A percentile compares a stretch with the other conserved stretches of the same genome.
Evolutionary conservation across 2,888 invertebrate species (phyloP).

Genomic region (Macroteleia sp.): DNA sequence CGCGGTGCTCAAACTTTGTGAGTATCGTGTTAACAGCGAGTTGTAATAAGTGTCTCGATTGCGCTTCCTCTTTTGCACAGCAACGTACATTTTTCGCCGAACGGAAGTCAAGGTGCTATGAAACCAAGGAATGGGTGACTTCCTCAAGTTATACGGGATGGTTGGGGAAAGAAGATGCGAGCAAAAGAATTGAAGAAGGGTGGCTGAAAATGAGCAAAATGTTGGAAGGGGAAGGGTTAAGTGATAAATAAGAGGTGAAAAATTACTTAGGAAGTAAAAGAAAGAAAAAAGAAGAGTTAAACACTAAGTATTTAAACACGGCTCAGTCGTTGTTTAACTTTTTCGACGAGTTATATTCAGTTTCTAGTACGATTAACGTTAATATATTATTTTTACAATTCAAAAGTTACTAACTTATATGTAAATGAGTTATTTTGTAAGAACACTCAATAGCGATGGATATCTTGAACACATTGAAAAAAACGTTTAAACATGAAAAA

Average conservation of each 20-base stretch:
- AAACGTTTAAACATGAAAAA: no score
- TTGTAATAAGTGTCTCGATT: conserved; percentile 58
- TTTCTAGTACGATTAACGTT: no score
- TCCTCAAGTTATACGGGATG: conserved; percentile 1
- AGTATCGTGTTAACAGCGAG: conserved; percentile 52
- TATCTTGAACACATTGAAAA: no score
- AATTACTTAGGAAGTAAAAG: no score
- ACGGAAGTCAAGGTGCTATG: conserved; percentile 1
- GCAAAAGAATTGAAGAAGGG: conserved; percentile 15
- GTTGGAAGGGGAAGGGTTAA: conserved; percentile 1
- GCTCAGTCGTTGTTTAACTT: no score
- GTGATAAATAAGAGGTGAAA: not conserved
- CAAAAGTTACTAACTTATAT: no score
- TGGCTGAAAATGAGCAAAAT: conserved; percentile 6
- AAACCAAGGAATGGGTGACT: not conserved
- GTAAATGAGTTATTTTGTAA: no score
- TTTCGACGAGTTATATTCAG: no score
- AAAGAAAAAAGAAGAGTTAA: no score
- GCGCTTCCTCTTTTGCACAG: conserved; percentile 36
- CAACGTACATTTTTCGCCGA: conserved; percentile 26
- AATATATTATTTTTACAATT: no score
- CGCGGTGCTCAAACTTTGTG: conserved; percentile 49
- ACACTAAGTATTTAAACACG: no score
- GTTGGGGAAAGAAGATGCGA: conserved; percentile 2
- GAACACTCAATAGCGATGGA: no score